phyloP scores from a whole-genome alignment of 2,797 vertebrate species.

The Scyliorhinus canicula region DNA sequence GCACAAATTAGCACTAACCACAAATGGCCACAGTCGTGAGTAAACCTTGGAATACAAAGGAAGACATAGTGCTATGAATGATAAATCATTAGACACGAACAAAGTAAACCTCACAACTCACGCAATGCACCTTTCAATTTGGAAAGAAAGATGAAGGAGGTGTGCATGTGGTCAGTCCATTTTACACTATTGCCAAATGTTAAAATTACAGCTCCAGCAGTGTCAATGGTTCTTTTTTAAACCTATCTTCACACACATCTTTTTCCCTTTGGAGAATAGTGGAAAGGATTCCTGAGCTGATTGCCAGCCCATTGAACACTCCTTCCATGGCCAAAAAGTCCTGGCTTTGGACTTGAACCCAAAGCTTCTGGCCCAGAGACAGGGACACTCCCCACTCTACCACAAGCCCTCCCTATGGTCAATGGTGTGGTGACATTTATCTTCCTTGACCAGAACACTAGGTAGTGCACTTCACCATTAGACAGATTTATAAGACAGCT shows the following conservation, averaged over 20 bases:
- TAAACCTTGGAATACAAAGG: neutral
- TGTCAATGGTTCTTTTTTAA: too few species aligned
- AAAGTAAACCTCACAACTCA: neutral
- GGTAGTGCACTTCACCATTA: neutral
- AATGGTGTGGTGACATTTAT: neutral
- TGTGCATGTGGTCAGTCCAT: neutral
- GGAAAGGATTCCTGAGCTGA: too few species aligned
- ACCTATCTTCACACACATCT: too few species aligned
- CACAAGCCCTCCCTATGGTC: neutral
- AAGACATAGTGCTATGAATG: neutral
- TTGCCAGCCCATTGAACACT: too few species aligned
- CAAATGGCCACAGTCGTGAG: neutral
- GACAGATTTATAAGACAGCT: neutral
- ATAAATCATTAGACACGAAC: neutral
- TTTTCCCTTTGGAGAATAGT: too few species aligned
- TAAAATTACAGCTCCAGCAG: neutral
- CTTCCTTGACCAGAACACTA: neutral
- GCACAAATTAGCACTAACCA: neutral
- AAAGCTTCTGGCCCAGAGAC: too few species aligned
- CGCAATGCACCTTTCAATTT: neutral
- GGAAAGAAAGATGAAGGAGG: neutral
- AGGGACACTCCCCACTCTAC: too few species aligned
- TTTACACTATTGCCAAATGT: neutral
- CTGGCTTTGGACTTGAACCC: too few species aligned
- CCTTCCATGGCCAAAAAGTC: too few species aligned